These are phyloP conservation scores for Muschampia plurimacula DNA, from an alignment of 2,888 invertebrate species.

Conservation along the genomic window DNA sequence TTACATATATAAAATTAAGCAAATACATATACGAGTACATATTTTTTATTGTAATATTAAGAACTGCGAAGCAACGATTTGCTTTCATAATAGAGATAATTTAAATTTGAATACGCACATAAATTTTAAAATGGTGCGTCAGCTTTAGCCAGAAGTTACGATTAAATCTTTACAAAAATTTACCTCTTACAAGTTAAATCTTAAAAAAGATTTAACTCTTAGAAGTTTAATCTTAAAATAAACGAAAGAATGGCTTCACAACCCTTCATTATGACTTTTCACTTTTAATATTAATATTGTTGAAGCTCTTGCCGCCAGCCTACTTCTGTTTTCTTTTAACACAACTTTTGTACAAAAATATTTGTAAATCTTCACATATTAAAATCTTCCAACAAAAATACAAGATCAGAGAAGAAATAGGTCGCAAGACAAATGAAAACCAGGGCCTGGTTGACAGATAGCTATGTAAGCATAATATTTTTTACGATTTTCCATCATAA, in stretches of 20 bases:
- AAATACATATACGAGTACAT: no score
- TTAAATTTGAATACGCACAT: no score
- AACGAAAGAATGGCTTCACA: neutral
- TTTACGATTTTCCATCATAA: constrained; percentile 1
- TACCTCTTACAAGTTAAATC: no score
- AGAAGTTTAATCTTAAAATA: neutral
- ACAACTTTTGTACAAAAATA: neutral
- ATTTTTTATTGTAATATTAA: no score
- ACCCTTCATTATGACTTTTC: neutral
- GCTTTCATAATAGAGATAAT: no score
- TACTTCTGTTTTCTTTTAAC: neutral
- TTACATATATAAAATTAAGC: no score
- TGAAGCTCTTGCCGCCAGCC: neutral
- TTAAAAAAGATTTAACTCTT: no score
- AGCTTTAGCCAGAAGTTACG: no score
- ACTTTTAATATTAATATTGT: neutral
- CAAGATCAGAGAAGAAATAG: constrained; percentile 1
- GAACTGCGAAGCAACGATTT: no score
- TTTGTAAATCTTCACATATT: neutral
- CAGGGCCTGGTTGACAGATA: neutral
- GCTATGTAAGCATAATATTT: neutral
- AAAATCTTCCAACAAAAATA: neutral
- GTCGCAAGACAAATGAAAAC: neutral
- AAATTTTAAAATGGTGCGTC: no score
- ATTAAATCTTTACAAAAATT: no score